Percentiles rank a stretch among this genome's conserved stretches.
These are phyloP conservation scores for Bufotes viridis DNA, from an alignment of 2,797 vertebrate genomes.

Conservation along the genomic window DNA sequence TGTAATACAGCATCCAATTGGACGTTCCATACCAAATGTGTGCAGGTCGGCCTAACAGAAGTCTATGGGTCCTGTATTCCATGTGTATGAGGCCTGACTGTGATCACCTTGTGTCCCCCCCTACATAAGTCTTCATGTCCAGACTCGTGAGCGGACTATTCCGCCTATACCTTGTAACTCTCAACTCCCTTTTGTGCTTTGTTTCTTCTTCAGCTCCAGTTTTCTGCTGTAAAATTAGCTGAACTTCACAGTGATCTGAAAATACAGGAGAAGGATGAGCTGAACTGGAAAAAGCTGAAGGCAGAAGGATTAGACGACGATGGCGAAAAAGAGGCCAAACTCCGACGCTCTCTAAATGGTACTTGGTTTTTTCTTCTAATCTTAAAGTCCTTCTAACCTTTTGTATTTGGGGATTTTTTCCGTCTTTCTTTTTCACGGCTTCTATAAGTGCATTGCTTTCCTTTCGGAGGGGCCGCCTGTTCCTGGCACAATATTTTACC, in stretches of 20 bases:
- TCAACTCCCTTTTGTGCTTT: not conserved
- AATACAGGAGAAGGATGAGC: slow-evolving; percentile 94
- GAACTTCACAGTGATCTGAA: slow-evolving; percentile 95
- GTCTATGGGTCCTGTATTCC: too few relatives aligned
- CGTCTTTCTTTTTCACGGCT: too few relatives aligned
- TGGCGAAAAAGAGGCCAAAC: slow-evolving; percentile 89
- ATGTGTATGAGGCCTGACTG: too few relatives aligned
- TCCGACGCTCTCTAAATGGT: slow-evolving; percentile 87
- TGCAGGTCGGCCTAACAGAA: too few relatives aligned
- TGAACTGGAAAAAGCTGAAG: slow-evolving; percentile 94
- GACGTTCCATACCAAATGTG: too few relatives aligned
- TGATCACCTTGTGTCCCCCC: too few relatives aligned
- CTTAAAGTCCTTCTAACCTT: not conserved
- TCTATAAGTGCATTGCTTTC: too few relatives aligned
- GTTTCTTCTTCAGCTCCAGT: slow-evolving; percentile 77
- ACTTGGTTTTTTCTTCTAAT: slow-evolving; percentile 33
- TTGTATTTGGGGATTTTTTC: not conserved
- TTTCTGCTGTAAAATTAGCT: slow-evolving; percentile 84
- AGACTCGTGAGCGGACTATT: not conserved
- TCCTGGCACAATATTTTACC: too few relatives aligned
- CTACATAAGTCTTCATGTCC: not conserved
- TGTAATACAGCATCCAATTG: too few relatives aligned
- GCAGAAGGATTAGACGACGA: slow-evolving; percentile 89
- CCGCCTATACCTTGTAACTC: not conserved
- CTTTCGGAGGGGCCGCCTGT: too few relatives aligned